Percentiles rank a stretch among this genome's conserved stretches.
These are phyloP conservation scores for Rattus norvegicus DNA, from an alignment of 2,113 vertebrate genomes.

Conservation along the genomic window DNA sequence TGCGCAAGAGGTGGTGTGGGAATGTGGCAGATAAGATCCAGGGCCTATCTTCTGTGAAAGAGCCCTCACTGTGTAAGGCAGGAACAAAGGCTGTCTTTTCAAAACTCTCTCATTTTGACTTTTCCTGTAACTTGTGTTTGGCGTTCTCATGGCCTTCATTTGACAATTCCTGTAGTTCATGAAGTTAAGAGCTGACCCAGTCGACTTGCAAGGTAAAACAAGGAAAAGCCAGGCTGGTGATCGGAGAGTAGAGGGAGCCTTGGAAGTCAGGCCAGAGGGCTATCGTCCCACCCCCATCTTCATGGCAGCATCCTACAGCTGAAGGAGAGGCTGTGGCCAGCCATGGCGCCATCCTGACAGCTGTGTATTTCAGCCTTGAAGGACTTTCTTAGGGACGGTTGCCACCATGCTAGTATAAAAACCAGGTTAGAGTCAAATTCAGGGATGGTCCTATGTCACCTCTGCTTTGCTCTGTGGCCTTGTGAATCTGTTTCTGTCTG, in stretches of 20 bases:
- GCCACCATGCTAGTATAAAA: background rate
- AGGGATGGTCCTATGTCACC: background rate
- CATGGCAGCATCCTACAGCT: background rate
- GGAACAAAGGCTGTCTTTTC: background rate
- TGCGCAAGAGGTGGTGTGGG: background rate
- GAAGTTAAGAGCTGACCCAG: background rate
- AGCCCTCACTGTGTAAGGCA: background rate
- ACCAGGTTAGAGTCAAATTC: background rate
- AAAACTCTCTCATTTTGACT: background rate
- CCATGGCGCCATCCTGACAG: background rate
- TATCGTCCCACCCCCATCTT: background rate
- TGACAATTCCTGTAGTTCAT: background rate
- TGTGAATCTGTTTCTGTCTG: slow-evolving; percentile 10
- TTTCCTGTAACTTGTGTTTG: background rate
- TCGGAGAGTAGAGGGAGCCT: background rate
- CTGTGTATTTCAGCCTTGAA: background rate
- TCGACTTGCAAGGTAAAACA: background rate
- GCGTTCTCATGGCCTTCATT: background rate
- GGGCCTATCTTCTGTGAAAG: background rate
- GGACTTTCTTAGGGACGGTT: background rate
- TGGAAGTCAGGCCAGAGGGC: background rate
- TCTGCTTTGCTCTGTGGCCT: background rate
- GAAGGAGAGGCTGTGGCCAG: rapidly evolving
- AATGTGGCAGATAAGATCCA: background rate
- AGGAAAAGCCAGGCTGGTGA: background rate